Percentiles rank a stretch among this genome's conserved stretches.
These are phyloP conservation scores for Leptinotarsa tumamoca DNA, from an alignment of 2,888 invertebrate species.

Conservation along the genomic window DNA sequence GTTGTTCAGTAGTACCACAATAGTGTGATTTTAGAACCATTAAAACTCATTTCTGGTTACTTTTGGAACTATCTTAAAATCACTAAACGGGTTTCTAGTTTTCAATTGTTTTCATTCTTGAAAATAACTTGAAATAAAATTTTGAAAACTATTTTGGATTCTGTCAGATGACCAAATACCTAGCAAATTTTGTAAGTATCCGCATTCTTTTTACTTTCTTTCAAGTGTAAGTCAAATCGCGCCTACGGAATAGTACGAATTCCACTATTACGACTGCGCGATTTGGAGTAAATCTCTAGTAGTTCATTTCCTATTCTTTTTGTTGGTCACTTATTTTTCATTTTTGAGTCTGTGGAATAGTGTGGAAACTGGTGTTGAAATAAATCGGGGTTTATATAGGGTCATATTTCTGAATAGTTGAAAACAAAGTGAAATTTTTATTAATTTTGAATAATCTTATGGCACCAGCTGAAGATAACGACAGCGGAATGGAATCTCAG, in stretches of 20 bases:
- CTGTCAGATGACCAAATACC: background rate
- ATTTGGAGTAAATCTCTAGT: background rate
- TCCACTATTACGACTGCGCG: no score
- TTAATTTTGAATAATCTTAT: conserved; percentile 58
- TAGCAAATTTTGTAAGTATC: background rate
- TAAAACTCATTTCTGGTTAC: no score
- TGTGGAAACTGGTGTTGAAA: background rate
- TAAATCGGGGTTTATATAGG: background rate
- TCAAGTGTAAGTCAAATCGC: background rate
- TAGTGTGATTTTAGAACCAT: no score
- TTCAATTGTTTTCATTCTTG: background rate
- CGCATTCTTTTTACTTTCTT: background rate
- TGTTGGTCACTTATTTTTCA: background rate
- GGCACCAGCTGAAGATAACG: conserved; percentile 68
- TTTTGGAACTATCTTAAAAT: no score
- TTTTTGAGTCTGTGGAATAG: conserved; percentile 6
- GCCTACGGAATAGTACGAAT: no score
- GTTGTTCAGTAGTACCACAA: no score
- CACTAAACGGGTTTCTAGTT: background rate
- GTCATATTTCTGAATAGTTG: no score
- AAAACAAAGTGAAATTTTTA: conserved; percentile 15
- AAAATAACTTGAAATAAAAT: background rate
- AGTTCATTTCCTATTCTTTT: no score
- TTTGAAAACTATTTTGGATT: background rate
- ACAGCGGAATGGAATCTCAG: conserved; percentile 70